phyloP scores from a whole-genome alignment of 2,888 invertebrate species.

The Aleiodes leptofemur region DNA sequence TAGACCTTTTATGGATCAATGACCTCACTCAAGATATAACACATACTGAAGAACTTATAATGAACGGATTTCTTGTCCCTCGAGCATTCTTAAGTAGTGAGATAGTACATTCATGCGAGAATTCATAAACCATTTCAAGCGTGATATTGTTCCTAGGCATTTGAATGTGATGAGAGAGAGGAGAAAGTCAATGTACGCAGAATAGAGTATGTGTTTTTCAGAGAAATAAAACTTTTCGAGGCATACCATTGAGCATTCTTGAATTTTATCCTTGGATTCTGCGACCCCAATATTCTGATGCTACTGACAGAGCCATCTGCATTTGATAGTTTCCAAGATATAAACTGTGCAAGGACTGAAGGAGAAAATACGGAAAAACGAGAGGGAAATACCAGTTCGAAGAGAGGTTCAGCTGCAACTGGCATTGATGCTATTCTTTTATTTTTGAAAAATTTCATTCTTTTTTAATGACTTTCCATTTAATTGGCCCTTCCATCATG shows the following conservation, averaged over 20 bases:
- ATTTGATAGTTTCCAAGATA: conserved; percentile 25
- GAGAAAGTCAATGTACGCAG: not conserved
- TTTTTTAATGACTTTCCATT: not conserved
- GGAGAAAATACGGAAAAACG: not conserved
- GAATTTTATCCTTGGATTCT: too few relatives aligned
- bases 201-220: too few relatives aligned
- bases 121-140: conserved; percentile 52
- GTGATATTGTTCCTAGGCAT: conserved; percentile 41
- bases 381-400: not conserved
- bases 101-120: conserved; percentile 25
- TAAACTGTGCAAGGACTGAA: not conserved
- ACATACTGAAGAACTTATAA: conserved; percentile 20
- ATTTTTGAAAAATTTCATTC: not conserved
- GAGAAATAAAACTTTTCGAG: not conserved
- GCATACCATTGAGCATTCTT: not conserved
- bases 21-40: not conserved
- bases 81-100: conserved; percentile 28
- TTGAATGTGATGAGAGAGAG: not conserved
- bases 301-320: conserved; percentile 6
- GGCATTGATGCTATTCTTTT: not conserved
- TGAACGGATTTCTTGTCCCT: conserved; percentile 27
- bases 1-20: not conserved
- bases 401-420: not conserved
- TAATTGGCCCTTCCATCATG: not conserved
- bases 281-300: too few relatives aligned